Base-by-base conservation (phyloP, 2,797 vertebrate species). In the Fratercula arctica region DNA sequence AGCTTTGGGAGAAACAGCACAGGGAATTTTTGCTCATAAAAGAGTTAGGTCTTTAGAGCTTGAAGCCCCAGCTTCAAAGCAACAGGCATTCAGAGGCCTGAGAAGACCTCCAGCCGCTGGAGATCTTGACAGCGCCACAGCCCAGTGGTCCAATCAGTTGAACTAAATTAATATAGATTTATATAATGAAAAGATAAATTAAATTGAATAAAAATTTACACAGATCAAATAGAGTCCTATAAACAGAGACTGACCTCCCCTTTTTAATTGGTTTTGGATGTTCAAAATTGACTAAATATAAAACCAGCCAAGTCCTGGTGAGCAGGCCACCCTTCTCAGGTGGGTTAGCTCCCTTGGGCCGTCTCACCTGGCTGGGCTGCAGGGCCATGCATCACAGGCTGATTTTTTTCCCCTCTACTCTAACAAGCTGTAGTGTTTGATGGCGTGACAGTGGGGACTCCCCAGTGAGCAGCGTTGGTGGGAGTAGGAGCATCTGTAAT, bases 331-430 rank as follows among this genome's bases (percentile, higher is more conserved):
- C 6, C 19, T 18, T 33, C 43, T 56, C 26, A 31, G 31, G n/a
- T n/a, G 31, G 25, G 8, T 48, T 23, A 41, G 24, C 43, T 63
- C 33, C 51, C 56, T 50, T 23, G 60, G 51, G 14, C 33, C 3
- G 0, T 23, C 37, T 46, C 10, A 41, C 18, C 43, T 13, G 33
- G 5, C 25, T 56, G 37, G 29, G 33, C 53, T 61, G 41, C 4
- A 1, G 51, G 35, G 39, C 50, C 0, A 0, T 43, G 23, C 51
- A 11, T 31, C 3, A 1, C 63, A 16, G 53, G 23, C 12, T 18
- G n/a, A 6, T 14, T 48, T 41, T 24, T 21, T 11, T 4, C 10
- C 5, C 17, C 11, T 21, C 33, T 14, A 1, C 56, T 48, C 59
- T 35, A 50, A 45, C 24, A 28, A 11, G 20, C 19, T n/a, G 23